A percentile compares a stretch with the other conserved stretches of the same genome.
These are phyloP conservation scores for Sylvicapra grimmia DNA, from an alignment of 2,113 vertebrate species.

Conservation along the genomic window DNA sequence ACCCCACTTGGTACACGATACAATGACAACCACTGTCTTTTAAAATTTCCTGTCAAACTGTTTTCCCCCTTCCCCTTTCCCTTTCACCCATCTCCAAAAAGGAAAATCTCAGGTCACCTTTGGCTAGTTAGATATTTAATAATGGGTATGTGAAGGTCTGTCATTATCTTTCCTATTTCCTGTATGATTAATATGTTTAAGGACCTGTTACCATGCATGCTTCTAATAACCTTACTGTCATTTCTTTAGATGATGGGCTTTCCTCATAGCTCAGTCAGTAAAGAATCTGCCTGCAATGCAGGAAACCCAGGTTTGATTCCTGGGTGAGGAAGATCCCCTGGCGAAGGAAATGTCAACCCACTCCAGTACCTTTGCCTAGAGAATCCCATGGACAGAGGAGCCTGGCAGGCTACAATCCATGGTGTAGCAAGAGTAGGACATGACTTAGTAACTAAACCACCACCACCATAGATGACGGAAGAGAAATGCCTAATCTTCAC, in stretches of 20 bases:
- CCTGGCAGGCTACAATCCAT: neutral
- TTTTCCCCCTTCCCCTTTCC: neutral
- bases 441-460: neutral
- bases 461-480: neutral
- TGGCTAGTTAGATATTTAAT: constrained; percentile 34
- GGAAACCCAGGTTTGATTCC: neutral
- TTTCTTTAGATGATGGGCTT: constrained; percentile 17
- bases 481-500: constrained; percentile 50
- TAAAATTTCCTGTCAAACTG: fast-evolving
- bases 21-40: neutral
- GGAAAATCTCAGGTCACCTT: neutral
- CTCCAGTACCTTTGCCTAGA: neutral
- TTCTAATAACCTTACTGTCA: constrained; percentile 49
- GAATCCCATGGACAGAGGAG: neutral
- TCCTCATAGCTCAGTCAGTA: neutral
- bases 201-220: constrained; percentile 25
- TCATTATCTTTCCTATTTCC: neutral
- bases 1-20: neutral
- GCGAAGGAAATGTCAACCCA: neutral
- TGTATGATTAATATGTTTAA: constrained; percentile 38
- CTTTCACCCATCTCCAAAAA: neutral
- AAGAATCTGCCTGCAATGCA: neutral
- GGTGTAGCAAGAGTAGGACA: neutral
- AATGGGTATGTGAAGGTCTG: neutral
- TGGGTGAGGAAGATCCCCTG: neutral